A percentile compares a stretch with the other conserved stretches of the same genome.
Conservation (phyloP, 2,797 vertebrate genomes). For the Notolabrus celidotus region DNA sequence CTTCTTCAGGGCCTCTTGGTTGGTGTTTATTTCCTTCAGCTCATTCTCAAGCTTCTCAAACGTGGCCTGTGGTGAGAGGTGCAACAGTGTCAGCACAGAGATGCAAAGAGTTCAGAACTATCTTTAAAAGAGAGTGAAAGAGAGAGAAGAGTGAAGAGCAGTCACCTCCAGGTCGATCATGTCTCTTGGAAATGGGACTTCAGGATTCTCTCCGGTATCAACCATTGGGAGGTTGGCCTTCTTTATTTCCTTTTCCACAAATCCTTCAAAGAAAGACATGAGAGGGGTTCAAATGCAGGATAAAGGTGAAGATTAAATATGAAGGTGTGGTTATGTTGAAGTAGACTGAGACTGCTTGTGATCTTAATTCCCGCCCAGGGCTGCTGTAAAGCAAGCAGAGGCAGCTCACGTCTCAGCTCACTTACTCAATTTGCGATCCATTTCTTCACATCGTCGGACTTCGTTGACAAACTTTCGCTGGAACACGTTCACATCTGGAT, state of each 20-base stretch:
- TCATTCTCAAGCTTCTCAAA: constrained; percentile 99
- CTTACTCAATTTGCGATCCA: constrained; percentile 97
- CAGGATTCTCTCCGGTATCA: constrained; percentile 97
- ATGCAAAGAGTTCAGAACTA: neutral
- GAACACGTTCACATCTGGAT: constrained; percentile 98
- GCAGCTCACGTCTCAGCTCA: constrained; percentile 15
- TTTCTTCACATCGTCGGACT: constrained; percentile 96
- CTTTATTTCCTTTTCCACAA: constrained; percentile 99
- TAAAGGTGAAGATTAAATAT: too few species aligned
- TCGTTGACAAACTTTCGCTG: constrained; percentile 98
- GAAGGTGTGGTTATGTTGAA: neutral
- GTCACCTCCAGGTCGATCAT: constrained; percentile 98
- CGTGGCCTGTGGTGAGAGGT: constrained; percentile 87
- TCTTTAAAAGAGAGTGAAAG: neutral
- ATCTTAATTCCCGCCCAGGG: too few species aligned
- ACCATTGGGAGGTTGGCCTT: constrained; percentile 93
- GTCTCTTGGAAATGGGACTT: constrained; percentile 96
- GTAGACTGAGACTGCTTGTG: too few species aligned
- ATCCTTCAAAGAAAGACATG: constrained; percentile 83
- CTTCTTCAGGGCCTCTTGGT: constrained; percentile 97
- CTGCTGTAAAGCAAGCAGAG: neutral
- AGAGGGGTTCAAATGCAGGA: neutral
- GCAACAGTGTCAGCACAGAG: neutral
- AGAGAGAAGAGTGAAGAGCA: neutral
- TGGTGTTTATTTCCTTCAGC: constrained; percentile 98